Evolutionary conservation across 2,113 vertebrate species (phyloP).

Genomic region (Ameiurus melas): DNA sequence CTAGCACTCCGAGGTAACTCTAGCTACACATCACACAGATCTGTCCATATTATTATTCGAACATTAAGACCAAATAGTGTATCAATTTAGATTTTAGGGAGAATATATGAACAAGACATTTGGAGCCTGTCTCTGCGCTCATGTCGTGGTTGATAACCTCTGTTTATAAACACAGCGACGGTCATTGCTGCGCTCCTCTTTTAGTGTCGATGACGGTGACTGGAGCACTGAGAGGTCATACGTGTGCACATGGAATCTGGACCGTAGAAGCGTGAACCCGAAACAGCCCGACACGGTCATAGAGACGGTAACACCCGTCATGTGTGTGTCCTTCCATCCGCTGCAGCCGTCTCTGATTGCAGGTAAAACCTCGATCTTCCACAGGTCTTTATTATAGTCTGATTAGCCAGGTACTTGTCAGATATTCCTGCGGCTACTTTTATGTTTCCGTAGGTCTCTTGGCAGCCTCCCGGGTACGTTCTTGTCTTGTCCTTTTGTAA

Average conservation of each 20-base stretch:
- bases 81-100: background rate
- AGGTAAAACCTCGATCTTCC: slow-evolving; percentile 59
- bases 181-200: background rate
- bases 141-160: background rate
- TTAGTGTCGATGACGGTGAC: slow-evolving; percentile 81
- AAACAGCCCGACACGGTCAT: slow-evolving; percentile 76
- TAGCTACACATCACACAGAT: background rate
- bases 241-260: slow-evolving; percentile 90
- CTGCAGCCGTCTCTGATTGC: slow-evolving; percentile 78
- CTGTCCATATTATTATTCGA: background rate
- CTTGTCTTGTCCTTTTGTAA: no score
- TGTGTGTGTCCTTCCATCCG: slow-evolving; percentile 87
- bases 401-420: background rate
- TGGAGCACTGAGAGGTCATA: slow-evolving; percentile 85
- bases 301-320: slow-evolving; percentile 78
- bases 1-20: background rate
- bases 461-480: no score
- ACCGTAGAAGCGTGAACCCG: slow-evolving; percentile 77
- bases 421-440: background rate
- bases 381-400: background rate
- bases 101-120: background rate
- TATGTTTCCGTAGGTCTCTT: background rate
- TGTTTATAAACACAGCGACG: no score
- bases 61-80: background rate
- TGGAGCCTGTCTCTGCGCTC: background rate